Base-by-base conservation (phyloP, 37 sponge, comb jelly and placozoan genomes). In the Chondrosia reniformis region DNA sequence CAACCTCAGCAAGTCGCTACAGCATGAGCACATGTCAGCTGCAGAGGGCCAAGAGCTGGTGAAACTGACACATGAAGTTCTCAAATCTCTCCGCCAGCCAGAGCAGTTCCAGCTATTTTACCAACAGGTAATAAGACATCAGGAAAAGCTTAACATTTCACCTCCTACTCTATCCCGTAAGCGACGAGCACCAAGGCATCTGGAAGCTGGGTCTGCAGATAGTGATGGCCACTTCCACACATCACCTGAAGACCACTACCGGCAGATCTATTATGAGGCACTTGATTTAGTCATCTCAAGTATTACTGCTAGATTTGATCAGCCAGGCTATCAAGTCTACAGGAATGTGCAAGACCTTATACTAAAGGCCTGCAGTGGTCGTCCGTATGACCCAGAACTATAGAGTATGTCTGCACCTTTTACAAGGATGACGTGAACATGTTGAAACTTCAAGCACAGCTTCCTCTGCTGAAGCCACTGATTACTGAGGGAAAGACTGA, bases 1-100 rank as follows among this genome's bases (percentile, higher is more conserved):
- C 46, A 80, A 41, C 37, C 81, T 80, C 33, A 80, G 81, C 67
- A 66, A 45, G 10, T 40, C 73, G 2, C 22, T 80, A 4, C 81
- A 80, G 27, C 73, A 80, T 4, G 25, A 30, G 3, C 27, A 56
- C 30, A 25, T 12, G 4, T 78, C 79, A 38, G 33, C 61, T 78
- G 65, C 38, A 49, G 79, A 78, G 65, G 79, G 6, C 12, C 79
- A 78, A 4, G 79, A 62, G 7, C 4, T 80, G 7, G 81, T 46
- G 10, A 75, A 33, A 74, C 46, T 71, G 73, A 80, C 81, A 44
- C 33, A 27, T 45, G 5, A 66, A 2, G 46, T 45, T 28, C 81
- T 80, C 3, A 2, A 56, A 37, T 52, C 56, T 56, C 27, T 77
- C 6, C 79, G 79, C 24, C 42, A 56, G 27, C 56, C 12, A 52